A percentile compares a stretch with the other conserved stretches of the same genome.
phyloP scores from a whole-genome alignment of 1,140 invertebrate genomes.

The Drosophila yakuba region DNA sequence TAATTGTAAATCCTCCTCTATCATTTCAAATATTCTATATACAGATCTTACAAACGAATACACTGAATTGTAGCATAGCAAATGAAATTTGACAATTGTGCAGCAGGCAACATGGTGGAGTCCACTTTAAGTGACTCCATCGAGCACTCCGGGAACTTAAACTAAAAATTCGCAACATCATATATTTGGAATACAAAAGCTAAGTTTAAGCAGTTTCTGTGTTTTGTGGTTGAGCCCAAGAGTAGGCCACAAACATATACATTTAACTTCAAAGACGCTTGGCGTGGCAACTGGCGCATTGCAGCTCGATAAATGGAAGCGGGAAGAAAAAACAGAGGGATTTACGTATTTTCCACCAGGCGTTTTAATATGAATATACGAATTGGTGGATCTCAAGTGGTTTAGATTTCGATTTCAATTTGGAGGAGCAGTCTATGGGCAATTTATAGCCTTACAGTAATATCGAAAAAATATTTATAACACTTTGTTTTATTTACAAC shows the following conservation, averaged over 20 bases:
- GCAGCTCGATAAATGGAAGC: neutral
- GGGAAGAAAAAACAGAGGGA: neutral
- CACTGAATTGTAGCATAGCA: constrained; percentile 16
- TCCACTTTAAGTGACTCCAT: constrained; percentile 50
- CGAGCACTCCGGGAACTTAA: constrained; percentile 25
- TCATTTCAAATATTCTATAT: constrained; percentile 21
- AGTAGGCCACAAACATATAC: constrained; percentile 7
- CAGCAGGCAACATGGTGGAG: constrained; percentile 50
- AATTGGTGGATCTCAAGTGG: neutral
- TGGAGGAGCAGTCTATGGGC: constrained; percentile 37
- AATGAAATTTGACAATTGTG: constrained; percentile 54
- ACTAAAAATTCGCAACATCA: constrained; percentile 32
- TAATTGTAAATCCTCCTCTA: constrained; percentile 39
- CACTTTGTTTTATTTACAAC: constrained; percentile 66
- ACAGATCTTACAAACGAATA: constrained; percentile 14
- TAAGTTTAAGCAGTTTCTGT: constrained; percentile 25
- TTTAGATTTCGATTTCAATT: constrained; percentile 4
- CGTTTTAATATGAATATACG: neutral
- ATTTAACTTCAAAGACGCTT: constrained; percentile 19
- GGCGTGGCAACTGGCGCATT: constrained; percentile 20
- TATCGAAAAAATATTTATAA: constrained; percentile 46
- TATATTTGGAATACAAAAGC: constrained; percentile 38
- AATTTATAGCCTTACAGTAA: constrained; percentile 9
- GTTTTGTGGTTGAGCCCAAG: constrained; percentile 17
- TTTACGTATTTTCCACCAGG: neutral